Conservation (phyloP, 2,797 vertebrate species). For the Meda fulgida region DNA sequence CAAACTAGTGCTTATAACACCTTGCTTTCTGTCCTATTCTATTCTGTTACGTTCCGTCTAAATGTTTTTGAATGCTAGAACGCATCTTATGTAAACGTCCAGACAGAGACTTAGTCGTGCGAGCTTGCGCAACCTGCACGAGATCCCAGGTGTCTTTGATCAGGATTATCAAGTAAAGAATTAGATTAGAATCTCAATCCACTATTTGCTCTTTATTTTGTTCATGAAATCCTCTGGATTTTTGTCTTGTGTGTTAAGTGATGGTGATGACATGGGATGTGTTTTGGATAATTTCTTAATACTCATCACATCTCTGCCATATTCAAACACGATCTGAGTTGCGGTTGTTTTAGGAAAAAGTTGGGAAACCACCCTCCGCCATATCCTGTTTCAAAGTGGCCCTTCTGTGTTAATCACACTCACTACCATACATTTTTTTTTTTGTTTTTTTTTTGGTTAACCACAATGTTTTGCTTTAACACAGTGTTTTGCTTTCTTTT, state of each 20-base stretch:
- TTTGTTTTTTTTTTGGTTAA: slow-evolving; percentile 50
- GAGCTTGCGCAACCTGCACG: neutral
- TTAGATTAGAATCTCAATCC: neutral
- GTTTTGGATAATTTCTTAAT: neutral
- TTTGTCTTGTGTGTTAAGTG: slow-evolving; percentile 15
- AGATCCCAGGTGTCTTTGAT: slow-evolving; percentile 2
- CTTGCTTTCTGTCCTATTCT: neutral
- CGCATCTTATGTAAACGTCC: slow-evolving; percentile 6
- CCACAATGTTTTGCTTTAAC: slow-evolving; percentile 51
- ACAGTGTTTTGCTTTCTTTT: slow-evolving; percentile 41
- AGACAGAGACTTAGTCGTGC: neutral
- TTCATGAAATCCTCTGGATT: neutral
- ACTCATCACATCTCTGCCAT: neutral
- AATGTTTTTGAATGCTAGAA: slow-evolving; percentile 5
- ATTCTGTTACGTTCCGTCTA: neutral
- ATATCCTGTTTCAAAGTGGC: slow-evolving; percentile 44
- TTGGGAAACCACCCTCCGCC: slow-evolving; percentile 46
- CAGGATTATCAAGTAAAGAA: neutral
- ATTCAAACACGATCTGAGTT: neutral
- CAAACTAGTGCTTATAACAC: no score
- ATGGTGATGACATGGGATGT: neutral
- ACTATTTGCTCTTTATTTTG: slow-evolving; percentile 18
- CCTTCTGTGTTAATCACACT: slow-evolving; percentile 38
- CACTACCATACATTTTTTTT: slow-evolving; percentile 33
- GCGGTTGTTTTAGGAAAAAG: slow-evolving; percentile 25